Evolutionary conservation across 1,140 invertebrate genomes (phyloP), one percentile per base, ranked within the genome.

Genomic region (Drosophila littoralis): DNA sequence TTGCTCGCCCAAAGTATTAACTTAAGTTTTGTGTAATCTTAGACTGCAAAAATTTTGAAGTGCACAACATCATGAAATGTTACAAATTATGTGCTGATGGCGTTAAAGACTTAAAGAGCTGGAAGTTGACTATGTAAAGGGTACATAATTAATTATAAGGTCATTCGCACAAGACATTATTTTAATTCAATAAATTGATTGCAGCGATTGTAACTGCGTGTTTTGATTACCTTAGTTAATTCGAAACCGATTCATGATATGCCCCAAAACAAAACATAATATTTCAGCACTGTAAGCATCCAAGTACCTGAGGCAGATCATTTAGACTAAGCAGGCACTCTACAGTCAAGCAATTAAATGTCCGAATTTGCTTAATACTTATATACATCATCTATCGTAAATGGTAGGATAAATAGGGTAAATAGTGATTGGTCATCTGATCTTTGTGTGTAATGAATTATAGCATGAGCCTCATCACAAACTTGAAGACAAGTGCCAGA

Each of bases 41-140:
- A 83, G 67, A 83, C 76, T 50, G 33, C 33, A 1, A 6, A 8
- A 36, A 43, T 45, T 40, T 70, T 81, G 74, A 81, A 85, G 80
- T 79, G 66, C 71, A 83, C 35, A 75, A 71, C 22, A 35, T 54
- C 36, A 28, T 45, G 42, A 38, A 46, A 17, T 32, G 42, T 61
- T 35, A 63, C 15, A 13, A 50, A 33, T 59, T 54, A 68, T 60
- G 42, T 64, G 70, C 70, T 73, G 70, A 73, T 59, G 12, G 13
- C 28, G 13, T 28, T 22, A 42, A 55, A 42, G 9, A 9, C 13
- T 40, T n/a, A 12, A 46, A 35, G 10, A 13, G 10, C 33, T 43
- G 42, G 15, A 15, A 9, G 13, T 33, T 28, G 48, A 45, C 9
- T 7, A 12, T 28, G 48, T 45, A 54, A 28, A 17, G 33, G 28